Evolutionary conservation across 2,797 vertebrate species (phyloP).

Genomic region (Gila robusta): DNA sequence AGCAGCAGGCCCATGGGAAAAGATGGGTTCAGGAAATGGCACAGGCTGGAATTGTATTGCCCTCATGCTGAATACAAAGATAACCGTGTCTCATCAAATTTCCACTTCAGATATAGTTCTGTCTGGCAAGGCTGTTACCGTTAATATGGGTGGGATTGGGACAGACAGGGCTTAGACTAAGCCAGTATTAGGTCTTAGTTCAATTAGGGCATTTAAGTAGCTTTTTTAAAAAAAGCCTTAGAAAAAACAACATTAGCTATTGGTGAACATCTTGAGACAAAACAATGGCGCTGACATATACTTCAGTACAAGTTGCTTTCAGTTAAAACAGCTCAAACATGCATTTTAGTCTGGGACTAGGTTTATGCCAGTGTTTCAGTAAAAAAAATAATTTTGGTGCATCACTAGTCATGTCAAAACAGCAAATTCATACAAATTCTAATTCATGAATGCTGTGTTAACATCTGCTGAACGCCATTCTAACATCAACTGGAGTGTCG

Average conservation of each 20-base stretch:
- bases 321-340: too few relatives aligned
- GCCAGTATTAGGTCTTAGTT: too few relatives aligned
- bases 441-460: conserved; percentile 5
- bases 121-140: conserved; percentile 29
- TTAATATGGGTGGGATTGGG: conserved; percentile 19
- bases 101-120: conserved; percentile 39
- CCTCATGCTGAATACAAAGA: conserved; percentile 48
- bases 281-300: too few relatives aligned
- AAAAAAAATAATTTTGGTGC: neutral
- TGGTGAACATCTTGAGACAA: too few relatives aligned
- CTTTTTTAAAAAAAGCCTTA: too few relatives aligned
- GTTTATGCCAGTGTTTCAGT: neutral
- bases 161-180: too few relatives aligned
- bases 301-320: too few relatives aligned
- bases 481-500: neutral
- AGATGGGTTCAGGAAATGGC: conserved; percentile 45
- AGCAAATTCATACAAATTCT: neutral
- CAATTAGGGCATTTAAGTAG: too few relatives aligned
- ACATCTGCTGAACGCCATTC: conserved; percentile 18
- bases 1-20: conserved; percentile 32
- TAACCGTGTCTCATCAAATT: conserved; percentile 46
- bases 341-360: too few relatives aligned
- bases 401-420: neutral
- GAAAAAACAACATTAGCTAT: too few relatives aligned
- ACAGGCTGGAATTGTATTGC: conserved; percentile 55